Evolutionary conservation across 2,888 invertebrate genomes (phyloP).

Genomic region (Hirtodrosophila alboralis): DNA sequence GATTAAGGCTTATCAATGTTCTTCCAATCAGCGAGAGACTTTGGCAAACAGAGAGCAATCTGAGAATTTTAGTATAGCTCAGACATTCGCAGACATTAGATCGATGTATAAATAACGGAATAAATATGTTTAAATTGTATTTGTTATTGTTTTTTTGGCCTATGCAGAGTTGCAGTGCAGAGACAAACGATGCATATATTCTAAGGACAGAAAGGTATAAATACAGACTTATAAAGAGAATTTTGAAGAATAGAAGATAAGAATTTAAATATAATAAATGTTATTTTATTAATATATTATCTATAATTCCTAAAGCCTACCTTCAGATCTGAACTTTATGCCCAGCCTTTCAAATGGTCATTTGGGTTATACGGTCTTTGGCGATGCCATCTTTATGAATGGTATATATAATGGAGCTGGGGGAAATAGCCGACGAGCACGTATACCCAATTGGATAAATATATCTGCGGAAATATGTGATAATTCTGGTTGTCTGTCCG

Average conservation of each 20-base stretch:
- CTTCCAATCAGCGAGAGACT: constrained; percentile 9
- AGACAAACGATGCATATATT: constrained; percentile 35
- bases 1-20: constrained; percentile 28
- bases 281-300: too few species aligned
- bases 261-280: too few species aligned
- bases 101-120: constrained; percentile 6
- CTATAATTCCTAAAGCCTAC: constrained; percentile 83
- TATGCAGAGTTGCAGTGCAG: constrained; percentile 8
- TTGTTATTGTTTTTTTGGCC: constrained; percentile 12
- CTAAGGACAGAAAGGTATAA: constrained; percentile 56
- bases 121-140: constrained; percentile 40
- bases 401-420: constrained; percentile 86
- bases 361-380: constrained; percentile 86
- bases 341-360: constrained; percentile 87
- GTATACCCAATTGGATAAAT: constrained; percentile 87
- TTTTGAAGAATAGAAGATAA: neutral
- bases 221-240: too few species aligned
- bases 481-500: constrained; percentile 44
- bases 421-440: constrained; percentile 86
- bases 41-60: constrained; percentile 3
- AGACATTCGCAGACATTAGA: constrained; percentile 13
- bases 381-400: constrained; percentile 87
- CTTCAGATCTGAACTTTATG: constrained; percentile 86
- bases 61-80: constrained; percentile 26
- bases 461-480: constrained; percentile 74